These are phyloP conservation scores for Luperina testacea DNA, from an alignment of 2,888 invertebrate genomes.

Conservation along the genomic window DNA sequence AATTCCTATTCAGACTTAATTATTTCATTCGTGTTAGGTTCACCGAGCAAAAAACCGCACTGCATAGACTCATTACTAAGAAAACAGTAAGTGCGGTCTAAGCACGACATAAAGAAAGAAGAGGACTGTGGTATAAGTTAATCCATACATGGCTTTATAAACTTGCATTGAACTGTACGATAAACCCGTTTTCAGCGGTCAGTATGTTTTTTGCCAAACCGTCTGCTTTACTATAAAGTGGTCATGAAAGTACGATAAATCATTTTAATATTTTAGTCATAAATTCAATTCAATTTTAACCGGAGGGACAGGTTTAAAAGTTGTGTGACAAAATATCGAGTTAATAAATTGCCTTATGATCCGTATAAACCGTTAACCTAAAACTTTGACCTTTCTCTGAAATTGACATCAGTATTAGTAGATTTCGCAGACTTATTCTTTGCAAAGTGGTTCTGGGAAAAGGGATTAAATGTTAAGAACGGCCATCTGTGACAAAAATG, in stretches of 20 bases:
- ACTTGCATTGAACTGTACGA: slow-evolving; percentile 56
- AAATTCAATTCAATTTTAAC: slow-evolving; percentile 13
- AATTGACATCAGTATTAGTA: slow-evolving; percentile 27
- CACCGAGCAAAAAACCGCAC: slow-evolving; percentile 43
- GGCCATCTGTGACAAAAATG: slow-evolving; percentile 11
- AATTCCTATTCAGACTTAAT: slow-evolving; percentile 37
- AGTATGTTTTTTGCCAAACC: slow-evolving; percentile 48
- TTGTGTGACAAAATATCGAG: slow-evolving; percentile 19
- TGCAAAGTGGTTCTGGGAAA: slow-evolving; percentile 15
- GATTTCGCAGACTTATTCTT: slow-evolving; percentile 27
- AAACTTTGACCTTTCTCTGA: slow-evolving; percentile 36
- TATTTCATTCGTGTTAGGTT: slow-evolving; percentile 42
- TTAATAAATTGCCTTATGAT: slow-evolving; percentile 20
- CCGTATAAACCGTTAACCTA: slow-evolving; percentile 19
- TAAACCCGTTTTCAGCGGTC: slow-evolving; percentile 53
- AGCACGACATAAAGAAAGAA: slow-evolving; percentile 33
- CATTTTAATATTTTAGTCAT: slow-evolving; percentile 3
- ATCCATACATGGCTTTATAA: slow-evolving; percentile 51
- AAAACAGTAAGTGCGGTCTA: slow-evolving; percentile 52
- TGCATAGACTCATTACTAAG: slow-evolving; percentile 53
- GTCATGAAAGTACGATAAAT: slow-evolving; percentile 27
- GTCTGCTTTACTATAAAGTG: slow-evolving; percentile 17
- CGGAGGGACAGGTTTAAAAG: slow-evolving; percentile 6
- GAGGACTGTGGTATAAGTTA: slow-evolving; percentile 38
- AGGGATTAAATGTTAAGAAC: slow-evolving; percentile 15